Conservation (phyloP, 2,888 invertebrate species). For the Drosophila macrospina region DNA sequence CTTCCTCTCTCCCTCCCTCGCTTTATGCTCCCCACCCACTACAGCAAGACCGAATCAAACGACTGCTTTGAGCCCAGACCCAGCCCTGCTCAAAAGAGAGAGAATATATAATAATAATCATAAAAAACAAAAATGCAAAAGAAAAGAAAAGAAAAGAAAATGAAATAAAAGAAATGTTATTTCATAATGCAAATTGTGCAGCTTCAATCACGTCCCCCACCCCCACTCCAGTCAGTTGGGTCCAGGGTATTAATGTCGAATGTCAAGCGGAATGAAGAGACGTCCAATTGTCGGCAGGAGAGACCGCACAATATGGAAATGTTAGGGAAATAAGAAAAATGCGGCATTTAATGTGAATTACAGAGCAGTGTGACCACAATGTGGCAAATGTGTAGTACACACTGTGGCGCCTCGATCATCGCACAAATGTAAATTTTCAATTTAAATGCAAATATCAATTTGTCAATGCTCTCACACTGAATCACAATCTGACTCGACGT, state of each 20-base stretch:
- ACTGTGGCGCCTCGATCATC: conserved; percentile 56
- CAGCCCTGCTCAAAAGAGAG: conserved; percentile 10
- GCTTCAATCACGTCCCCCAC: conserved; percentile 4
- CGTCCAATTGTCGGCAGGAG: conserved; percentile 55
- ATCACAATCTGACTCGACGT: conserved; percentile 7
- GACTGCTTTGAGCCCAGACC: conserved; percentile 58
- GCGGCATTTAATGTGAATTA: conserved; percentile 85
- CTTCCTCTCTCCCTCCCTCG: not conserved
- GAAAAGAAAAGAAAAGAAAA: conserved; percentile 19
- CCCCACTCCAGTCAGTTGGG: not conserved
- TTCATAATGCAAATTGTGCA: conserved; percentile 79
- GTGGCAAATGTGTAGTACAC: not conserved
- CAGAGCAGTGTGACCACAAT: conserved; percentile 85
- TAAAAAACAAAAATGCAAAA: not conserved
- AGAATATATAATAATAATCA: conserved; percentile 17
- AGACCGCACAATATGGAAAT: conserved; percentile 70
- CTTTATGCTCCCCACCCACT: not conserved
- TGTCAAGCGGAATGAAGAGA: conserved; percentile 75
- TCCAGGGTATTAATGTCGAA: conserved; percentile 78
- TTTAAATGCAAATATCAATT: conserved; percentile 86
- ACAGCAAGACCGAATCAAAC: conserved; percentile 41
- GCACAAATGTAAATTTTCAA: conserved; percentile 86
- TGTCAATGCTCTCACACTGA: conserved; percentile 81
- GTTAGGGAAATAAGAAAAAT: conserved; percentile 76
- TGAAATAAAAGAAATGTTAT: conserved; percentile 62